Conservation (phyloP, 1,140 invertebrate genomes). For the Formica exsecta region DNA sequence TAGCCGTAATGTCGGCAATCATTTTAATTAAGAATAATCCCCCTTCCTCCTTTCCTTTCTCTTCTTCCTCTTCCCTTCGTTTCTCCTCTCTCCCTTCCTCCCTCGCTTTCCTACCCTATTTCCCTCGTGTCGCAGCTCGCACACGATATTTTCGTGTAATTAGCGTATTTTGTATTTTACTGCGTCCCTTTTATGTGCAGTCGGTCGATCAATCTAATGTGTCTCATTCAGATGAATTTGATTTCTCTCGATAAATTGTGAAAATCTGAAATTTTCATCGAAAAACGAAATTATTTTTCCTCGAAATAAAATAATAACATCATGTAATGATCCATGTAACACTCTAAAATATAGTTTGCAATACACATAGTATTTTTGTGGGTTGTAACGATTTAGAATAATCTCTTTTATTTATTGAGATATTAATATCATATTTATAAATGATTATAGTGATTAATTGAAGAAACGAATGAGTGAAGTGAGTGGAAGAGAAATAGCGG, state of each 20-base stretch:
- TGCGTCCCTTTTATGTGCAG: constrained; percentile 61
- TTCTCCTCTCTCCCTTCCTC: neutral
- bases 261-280: neutral
- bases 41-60: neutral
- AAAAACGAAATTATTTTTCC: no score
- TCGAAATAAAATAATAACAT: no score
- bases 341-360: neutral
- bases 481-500: neutral
- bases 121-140: constrained; percentile 44
- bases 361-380: neutral
- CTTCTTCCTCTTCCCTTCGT: neutral
- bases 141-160: constrained; percentile 48
- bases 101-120: neutral
- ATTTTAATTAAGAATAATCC: constrained; percentile 84
- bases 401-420: neutral
- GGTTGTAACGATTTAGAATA: neutral
- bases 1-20: constrained; percentile 84
- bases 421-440: no score
- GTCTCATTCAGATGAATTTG: neutral
- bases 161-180: constrained; percentile 72
- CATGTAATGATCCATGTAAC: no score
- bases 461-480: neutral
- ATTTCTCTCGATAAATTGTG: neutral
- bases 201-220: constrained; percentile 39
- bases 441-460: neutral